phyloP scores from a whole-genome alignment of 2,797 vertebrate genomes.

The Linurgus olivaceus region DNA sequence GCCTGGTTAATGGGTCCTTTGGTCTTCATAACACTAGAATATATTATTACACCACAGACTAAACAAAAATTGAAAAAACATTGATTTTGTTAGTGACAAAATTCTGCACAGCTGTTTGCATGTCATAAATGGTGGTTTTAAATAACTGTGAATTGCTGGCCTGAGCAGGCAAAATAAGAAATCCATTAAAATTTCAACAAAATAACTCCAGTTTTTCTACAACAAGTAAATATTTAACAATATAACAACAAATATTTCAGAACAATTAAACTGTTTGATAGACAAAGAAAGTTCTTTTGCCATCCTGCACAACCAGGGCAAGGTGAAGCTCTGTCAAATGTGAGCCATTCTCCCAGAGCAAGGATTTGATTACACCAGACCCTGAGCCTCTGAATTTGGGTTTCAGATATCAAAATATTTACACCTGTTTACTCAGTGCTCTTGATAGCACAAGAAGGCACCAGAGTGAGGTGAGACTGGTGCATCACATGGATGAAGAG shows the following conservation, averaged over 20 bases:
- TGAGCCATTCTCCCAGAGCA: neutral
- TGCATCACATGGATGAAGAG: neutral
- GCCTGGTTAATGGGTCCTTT: neutral
- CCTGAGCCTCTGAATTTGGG: neutral
- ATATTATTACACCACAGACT: neutral
- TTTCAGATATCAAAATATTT: neutral
- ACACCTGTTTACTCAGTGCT: accelerated
- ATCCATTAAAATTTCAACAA: neutral
- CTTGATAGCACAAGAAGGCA: neutral
- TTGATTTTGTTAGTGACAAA: neutral
- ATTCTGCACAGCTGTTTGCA: neutral
- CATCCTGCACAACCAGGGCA: accelerated
- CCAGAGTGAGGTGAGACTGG: accelerated
- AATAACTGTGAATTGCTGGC: neutral
- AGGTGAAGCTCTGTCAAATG: neutral
- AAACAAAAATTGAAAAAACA: neutral
- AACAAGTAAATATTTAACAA: neutral
- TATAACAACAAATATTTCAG: neutral
- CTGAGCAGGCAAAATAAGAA: neutral
- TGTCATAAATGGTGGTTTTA: neutral
- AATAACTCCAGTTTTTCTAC: neutral
- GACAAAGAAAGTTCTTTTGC: neutral
- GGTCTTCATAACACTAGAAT: neutral
- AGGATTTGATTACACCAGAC: neutral
- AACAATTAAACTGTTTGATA: neutral